Conservation (phyloP, 1,140 invertebrate species). For the Pseudomyrmex sp. region DNA sequence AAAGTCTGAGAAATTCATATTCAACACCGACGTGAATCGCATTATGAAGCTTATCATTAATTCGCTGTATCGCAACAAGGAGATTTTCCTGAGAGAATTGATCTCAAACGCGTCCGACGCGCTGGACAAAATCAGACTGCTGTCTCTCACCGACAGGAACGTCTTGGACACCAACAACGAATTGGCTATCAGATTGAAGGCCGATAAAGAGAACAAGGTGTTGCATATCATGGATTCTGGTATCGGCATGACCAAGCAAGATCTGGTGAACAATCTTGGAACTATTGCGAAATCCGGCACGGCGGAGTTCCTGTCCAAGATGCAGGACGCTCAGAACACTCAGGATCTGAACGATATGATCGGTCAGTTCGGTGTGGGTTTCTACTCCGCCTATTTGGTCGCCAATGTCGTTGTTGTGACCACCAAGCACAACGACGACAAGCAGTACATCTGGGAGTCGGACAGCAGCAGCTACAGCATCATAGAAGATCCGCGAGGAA, state of each 20-base stretch:
- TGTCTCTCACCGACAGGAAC: constrained; percentile 95
- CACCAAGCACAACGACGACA: constrained; percentile 97
- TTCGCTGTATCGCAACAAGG: constrained; percentile 99
- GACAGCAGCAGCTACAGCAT: constrained; percentile 96
- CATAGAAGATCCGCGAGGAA: constrained; percentile 96
- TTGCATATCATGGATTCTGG: constrained; percentile 98
- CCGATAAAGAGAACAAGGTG: constrained; percentile 97
- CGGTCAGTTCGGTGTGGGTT: constrained; percentile 98
- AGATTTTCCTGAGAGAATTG: constrained; percentile 98
- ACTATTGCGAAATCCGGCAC: constrained; percentile 99
- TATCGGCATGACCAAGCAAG: constrained; percentile 98
- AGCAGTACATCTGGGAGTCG: constrained; percentile 99
- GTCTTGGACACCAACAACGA: constrained; percentile 93
- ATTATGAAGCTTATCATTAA: constrained; percentile 99
- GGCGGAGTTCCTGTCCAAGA: constrained; percentile 98
- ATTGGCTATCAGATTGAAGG: constrained; percentile 96
- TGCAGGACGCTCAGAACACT: constrained; percentile 90
- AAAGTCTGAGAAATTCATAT: constrained; percentile 96
- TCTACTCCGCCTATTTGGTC: constrained; percentile 98
- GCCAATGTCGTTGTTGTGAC: constrained; percentile 96
- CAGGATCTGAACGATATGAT: constrained; percentile 94
- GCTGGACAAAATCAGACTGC: constrained; percentile 96
- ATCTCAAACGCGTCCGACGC: constrained; percentile 99
- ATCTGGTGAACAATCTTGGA: constrained; percentile 98
- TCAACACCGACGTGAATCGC: constrained; percentile 98